Conservation (phyloP, 2,113 vertebrate species). For the Hemicordylus capensis region DNA sequence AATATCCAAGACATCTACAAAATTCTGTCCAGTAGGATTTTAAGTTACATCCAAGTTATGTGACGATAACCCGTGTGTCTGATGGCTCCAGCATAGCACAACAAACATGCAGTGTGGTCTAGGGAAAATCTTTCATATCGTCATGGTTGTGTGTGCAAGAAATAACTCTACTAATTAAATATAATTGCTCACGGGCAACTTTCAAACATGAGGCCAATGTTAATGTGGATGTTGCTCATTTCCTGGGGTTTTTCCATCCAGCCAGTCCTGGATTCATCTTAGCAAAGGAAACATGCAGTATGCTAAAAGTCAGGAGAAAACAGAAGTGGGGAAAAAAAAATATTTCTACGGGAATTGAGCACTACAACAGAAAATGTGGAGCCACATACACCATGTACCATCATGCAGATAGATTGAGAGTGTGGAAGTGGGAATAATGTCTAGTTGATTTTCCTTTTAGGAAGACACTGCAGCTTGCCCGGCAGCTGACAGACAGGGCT, state of each 20-base stretch:
- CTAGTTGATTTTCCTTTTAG: constrained; percentile 68
- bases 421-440: background rate
- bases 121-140: background rate
- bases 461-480: constrained; percentile 88
- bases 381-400: background rate
- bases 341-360: background rate
- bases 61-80: background rate
- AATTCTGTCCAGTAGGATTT: background rate
- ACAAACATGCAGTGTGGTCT: background rate
- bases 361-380: background rate
- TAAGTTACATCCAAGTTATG: background rate
- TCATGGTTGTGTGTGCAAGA: background rate
- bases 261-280: too few relatives aligned
- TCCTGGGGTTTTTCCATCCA: too few relatives aligned
- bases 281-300: background rate
- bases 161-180: background rate
- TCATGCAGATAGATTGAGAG: background rate
- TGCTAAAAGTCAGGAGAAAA: too few relatives aligned
- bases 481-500: constrained; percentile 91
- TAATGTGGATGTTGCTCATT: too few relatives aligned
- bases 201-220: too few relatives aligned
- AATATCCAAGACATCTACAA: too few relatives aligned
- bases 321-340: too few relatives aligned
- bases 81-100: background rate
- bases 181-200: too few relatives aligned